Evolutionary conservation across 1,140 invertebrate species (phyloP), one percentile per base, ranked within the genome.

Genomic region (Cotesia glomerata): DNA sequence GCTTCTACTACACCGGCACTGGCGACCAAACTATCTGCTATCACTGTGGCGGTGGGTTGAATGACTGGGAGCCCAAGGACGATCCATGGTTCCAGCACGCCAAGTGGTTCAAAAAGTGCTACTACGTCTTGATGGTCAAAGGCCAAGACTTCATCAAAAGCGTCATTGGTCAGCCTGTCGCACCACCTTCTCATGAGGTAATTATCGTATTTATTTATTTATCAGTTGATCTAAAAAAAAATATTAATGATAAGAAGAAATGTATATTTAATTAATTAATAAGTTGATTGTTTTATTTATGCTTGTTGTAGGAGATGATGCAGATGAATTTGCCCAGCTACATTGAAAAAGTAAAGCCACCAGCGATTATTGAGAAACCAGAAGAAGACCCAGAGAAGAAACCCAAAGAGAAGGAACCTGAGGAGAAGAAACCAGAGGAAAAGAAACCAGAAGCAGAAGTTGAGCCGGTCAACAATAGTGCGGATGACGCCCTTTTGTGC

Each of bases 51-150:
- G 93, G 94, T 16, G 94, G 94, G 1, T 86, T 97, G 1, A 95
- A 94, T 80, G 93, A 95, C 79, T 97, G 96, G 96, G 93, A 94
- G 82, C 90, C 90, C 26, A 89, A 91, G 64, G 95, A 97, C 86
- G 90, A 95, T 74, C 95, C 95, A 1, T 96, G 95, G 95, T 91
- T 92, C 70, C 94, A 97, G 82, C 96, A 97, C 81, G 94, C 94
- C 0, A 89, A 91, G 35, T 96, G 95, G 94, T 95, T 95, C 77
- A 89, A 90, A 1, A 90, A 93, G 63, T 97, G 95, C 79, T 89
- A 89, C 8, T 96, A 91, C 85, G 83, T 97, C 4, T 85, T 91
- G 35, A 85, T 92, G 45, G 90, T 91, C 54, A 95, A 96, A 82
- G 94, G 94, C 7, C 89, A 91, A 58, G 89, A 91, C 1, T 95